Conservation (phyloP, 2,113 vertebrate species). For the Lota lota region DNA sequence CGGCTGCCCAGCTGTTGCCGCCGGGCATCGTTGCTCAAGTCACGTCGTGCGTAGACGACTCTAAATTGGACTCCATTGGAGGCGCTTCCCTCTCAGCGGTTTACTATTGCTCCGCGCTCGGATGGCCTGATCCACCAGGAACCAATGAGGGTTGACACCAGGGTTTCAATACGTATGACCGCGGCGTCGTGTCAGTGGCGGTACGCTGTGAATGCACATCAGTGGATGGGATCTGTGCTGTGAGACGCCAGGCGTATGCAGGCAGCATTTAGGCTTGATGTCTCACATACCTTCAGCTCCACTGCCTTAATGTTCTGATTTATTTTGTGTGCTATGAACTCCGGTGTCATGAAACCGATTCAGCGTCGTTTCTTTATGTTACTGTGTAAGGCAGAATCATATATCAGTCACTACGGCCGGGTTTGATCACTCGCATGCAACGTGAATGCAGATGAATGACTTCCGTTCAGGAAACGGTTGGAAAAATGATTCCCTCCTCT, state of each 20-base stretch:
- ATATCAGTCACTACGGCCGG: constrained; percentile 36
- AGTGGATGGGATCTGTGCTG: background rate
- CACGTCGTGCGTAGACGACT: too few species aligned
- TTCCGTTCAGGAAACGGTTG: constrained; percentile 7
- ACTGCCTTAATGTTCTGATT: constrained; percentile 31
- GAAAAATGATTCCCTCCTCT: constrained; percentile 31
- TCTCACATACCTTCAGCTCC: too few species aligned
- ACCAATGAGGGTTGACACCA: too few species aligned
- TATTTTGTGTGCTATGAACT: background rate
- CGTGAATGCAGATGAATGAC: constrained; percentile 45
- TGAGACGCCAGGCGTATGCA: too few species aligned
- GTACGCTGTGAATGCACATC: too few species aligned
- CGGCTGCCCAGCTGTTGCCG: constrained; percentile 10
- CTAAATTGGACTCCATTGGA: too few species aligned
- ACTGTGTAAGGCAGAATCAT: constrained; percentile 14
- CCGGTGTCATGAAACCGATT: background rate
- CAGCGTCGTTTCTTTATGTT: constrained; percentile 26
- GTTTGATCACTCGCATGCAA: constrained; percentile 44
- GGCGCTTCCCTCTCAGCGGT: too few species aligned
- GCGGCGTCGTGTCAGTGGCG: background rate
- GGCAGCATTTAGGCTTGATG: too few species aligned
- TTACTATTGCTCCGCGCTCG: too few species aligned
- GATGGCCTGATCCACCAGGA: too few species aligned
- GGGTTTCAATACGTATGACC: background rate
- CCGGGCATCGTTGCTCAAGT: too few species aligned